phyloP scores from a whole-genome alignment of 2,797 vertebrate genomes.

The Phylloscopus collybita region DNA sequence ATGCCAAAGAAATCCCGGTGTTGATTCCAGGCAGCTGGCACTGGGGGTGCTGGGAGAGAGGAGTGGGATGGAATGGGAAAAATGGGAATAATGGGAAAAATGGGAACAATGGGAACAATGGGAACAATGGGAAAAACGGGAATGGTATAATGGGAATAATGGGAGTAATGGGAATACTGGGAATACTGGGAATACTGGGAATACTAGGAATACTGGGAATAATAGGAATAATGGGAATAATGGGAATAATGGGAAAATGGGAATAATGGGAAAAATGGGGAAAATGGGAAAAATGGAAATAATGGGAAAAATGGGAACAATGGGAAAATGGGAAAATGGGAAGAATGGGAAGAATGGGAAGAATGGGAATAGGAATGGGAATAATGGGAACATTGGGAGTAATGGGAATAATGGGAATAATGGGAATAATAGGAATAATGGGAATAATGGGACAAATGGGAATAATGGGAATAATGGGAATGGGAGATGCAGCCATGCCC shows the following conservation, averaged over 20 bases:
- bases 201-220: background rate
- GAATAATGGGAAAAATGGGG: too few relatives aligned
- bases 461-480: too few relatives aligned
- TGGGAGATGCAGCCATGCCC: background rate
- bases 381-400: background rate
- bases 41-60: background rate
- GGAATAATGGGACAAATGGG: background rate
- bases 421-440: too few relatives aligned
- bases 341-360: background rate
- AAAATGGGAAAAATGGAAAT: too few relatives aligned
- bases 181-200: too few relatives aligned
- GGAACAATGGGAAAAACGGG: background rate
- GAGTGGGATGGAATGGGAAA: background rate
- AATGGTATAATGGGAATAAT: background rate
- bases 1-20: background rate
- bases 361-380: too few relatives aligned
- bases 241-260: too few relatives aligned
- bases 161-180: too few relatives aligned
- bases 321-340: too few relatives aligned
- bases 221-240: background rate
- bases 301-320: too few relatives aligned
- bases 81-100: too few relatives aligned
- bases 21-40: accelerated
- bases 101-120: too few relatives aligned
- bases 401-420: background rate